Conservation (phyloP, 2,113 vertebrate genomes). For the Osmerus eperlanus region DNA sequence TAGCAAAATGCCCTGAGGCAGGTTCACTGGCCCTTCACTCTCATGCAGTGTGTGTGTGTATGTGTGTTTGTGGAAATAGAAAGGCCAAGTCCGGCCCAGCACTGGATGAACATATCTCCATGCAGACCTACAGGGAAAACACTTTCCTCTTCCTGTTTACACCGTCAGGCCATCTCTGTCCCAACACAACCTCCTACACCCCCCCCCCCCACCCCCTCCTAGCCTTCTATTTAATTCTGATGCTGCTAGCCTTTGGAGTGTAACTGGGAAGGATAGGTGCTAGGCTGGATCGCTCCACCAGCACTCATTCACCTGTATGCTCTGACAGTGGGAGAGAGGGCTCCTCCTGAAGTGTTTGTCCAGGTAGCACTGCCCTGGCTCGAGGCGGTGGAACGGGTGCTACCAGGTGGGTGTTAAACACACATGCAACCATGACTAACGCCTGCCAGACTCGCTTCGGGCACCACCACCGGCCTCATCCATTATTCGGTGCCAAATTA, state of each 20-base stretch:
- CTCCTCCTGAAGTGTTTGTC: conserved; percentile 51
- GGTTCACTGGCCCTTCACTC: conserved; percentile 75
- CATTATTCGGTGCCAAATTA: conserved; percentile 69
- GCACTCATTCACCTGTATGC: conserved; percentile 25
- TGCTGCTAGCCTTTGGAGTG: conserved; percentile 37
- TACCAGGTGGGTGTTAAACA: conserved; percentile 57
- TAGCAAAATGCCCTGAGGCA: conserved; percentile 76
- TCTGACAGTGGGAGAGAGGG: conserved; percentile 54
- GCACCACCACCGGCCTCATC: conserved; percentile 58
- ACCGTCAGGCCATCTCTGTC: conserved; percentile 61
- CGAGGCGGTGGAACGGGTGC: conserved; percentile 55
- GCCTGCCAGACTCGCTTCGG: conserved; percentile 58
- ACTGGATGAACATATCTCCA: conserved; percentile 74
- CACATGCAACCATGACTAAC: conserved; percentile 47
- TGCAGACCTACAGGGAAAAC: conserved; percentile 64
- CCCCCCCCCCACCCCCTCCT: conserved; percentile 28
- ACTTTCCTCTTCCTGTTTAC: conserved; percentile 72
- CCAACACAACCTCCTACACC: conserved; percentile 49
- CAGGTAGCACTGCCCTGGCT: conserved; percentile 57
- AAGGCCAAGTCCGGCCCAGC: conserved; percentile 52
- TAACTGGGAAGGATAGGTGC: conserved; percentile 21
- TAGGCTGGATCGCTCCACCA: conserved; percentile 47
- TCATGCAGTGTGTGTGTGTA: conserved; percentile 32
- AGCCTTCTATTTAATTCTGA: conserved; percentile 48
- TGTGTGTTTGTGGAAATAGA: conserved; percentile 60